phyloP scores from a whole-genome alignment of 64 coral and sea anemone genomes.

The Stylophora pistillata region DNA sequence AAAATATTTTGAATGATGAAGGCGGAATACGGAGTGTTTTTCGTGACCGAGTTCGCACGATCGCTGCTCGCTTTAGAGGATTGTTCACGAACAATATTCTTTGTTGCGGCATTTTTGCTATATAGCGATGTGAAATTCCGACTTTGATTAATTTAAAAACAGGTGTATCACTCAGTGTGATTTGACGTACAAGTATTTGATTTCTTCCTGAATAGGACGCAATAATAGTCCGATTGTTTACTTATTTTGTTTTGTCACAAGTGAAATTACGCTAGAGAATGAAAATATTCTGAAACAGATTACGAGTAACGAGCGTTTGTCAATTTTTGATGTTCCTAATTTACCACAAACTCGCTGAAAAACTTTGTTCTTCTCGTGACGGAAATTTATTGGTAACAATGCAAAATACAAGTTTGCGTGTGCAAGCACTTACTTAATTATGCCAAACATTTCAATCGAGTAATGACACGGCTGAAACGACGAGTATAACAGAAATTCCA shows the following conservation, averaged over 20 bases:
- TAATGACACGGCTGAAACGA: not conserved
- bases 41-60: not conserved
- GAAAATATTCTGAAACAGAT: conserved; percentile 7
- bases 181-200: conserved; percentile 30
- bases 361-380: not conserved
- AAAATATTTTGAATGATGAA: conserved; percentile 5
- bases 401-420: conserved; percentile 37
- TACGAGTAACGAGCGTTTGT: not conserved
- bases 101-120: not conserved
- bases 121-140: not conserved
- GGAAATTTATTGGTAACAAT: not conserved
- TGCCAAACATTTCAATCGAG: conserved; percentile 36
- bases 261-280: conserved; percentile 3
- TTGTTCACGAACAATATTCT: not conserved
- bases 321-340: not conserved
- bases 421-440: conserved; percentile 23
- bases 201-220: conserved; percentile 30
- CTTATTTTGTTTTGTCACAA: conserved; percentile 10
- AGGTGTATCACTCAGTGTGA: conserved; percentile 22
- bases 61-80: not conserved
- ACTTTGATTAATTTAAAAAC: not conserved
- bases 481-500: conserved; percentile 12
- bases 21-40: not conserved
- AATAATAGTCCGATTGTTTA: conserved; percentile 7
- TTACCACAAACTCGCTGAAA: not conserved